Conservation (phyloP, 2,113 vertebrate species). For the Micronycteris hirsuta region DNA sequence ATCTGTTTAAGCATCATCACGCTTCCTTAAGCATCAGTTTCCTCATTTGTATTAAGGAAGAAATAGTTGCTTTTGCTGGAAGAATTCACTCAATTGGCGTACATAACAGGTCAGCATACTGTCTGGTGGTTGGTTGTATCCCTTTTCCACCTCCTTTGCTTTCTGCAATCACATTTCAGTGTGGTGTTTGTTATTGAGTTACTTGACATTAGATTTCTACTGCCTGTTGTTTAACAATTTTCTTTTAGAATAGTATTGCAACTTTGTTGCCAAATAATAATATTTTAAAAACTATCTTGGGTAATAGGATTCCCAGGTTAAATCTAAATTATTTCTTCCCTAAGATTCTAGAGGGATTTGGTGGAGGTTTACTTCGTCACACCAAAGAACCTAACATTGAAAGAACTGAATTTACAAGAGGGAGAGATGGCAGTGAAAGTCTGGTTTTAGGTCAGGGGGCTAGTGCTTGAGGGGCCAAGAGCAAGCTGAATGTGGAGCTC, state of each 20-base stretch:
- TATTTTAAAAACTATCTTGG: background rate
- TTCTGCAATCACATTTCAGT: background rate
- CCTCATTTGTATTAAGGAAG: background rate
- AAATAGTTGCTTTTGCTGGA: background rate
- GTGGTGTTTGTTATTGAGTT: background rate
- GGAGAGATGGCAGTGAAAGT: background rate
- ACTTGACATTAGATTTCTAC: background rate
- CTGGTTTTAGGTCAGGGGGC: background rate
- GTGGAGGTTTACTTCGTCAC: slow-evolving; percentile 6
- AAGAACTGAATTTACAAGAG: background rate
- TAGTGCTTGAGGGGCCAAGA: rapidly evolving
- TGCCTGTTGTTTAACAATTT: background rate
- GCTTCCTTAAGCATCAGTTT: background rate
- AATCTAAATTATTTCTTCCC: background rate
- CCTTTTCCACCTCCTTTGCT: background rate
- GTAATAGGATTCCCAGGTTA: background rate
- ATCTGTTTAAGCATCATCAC: background rate
- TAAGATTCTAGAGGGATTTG: background rate
- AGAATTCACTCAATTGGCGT: background rate
- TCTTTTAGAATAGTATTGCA: background rate
- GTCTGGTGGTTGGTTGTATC: background rate
- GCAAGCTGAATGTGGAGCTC: background rate
- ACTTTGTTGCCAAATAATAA: background rate
- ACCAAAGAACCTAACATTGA: background rate
- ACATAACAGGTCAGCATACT: background rate